Evolutionary conservation across 2,113 vertebrate genomes (phyloP).

Genomic region (Trogon surrucura): DNA sequence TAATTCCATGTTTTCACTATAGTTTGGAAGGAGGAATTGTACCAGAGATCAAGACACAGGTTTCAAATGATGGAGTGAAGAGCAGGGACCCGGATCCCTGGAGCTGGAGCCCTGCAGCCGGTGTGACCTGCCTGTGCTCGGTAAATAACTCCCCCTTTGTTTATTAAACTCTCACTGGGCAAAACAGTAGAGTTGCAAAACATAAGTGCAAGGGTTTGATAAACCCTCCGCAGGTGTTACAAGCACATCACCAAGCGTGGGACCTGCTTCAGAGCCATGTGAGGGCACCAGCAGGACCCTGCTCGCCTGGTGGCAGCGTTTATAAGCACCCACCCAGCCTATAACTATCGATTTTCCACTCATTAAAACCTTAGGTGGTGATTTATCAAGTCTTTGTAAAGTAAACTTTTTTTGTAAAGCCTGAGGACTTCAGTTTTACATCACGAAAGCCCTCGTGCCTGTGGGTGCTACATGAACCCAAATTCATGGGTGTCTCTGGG

Average conservation of each 20-base stretch:
- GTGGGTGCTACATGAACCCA: not conserved
- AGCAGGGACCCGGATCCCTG: not conserved
- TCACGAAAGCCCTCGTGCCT: not conserved
- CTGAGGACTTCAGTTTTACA: not conserved
- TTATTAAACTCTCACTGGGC: not conserved
- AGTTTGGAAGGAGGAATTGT: not conserved
- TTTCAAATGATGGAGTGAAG: not conserved
- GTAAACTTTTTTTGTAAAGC: not conserved
- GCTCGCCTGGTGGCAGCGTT: not conserved
- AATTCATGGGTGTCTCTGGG: not conserved
- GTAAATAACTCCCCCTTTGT: not conserved
- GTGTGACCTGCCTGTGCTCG: not conserved
- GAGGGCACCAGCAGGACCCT: not conserved
- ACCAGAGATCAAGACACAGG: not conserved
- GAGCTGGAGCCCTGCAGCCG: not conserved
- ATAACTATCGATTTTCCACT: not conserved
- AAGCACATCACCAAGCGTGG: not conserved
- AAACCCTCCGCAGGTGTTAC: not conserved
- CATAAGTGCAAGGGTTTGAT: not conserved
- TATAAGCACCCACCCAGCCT: not conserved
- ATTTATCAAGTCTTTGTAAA: not conserved
- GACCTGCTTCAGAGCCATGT: accelerated
- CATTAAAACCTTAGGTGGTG: not conserved
- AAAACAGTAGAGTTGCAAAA: not conserved
- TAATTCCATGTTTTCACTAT: not conserved